Evolutionary conservation across 2,888 invertebrate species (phyloP).

Genomic region (Archips xylosteana): DNA sequence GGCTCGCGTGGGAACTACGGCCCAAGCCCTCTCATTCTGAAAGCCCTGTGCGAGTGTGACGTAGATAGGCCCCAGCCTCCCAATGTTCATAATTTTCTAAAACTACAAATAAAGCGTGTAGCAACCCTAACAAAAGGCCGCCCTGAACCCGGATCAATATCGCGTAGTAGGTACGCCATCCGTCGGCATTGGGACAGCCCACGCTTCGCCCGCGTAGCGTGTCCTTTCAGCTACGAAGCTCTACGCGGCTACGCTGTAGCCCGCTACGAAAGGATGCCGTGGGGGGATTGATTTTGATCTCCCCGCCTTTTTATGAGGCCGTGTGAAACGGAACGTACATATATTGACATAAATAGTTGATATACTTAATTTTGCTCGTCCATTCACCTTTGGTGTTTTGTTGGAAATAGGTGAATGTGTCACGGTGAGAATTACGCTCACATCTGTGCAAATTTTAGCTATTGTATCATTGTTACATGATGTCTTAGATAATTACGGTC

Average conservation of each 20-base stretch:
- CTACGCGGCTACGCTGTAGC: constrained; percentile 29
- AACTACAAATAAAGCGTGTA: background rate
- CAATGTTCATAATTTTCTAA: background rate
- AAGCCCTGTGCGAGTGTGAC: too few relatives aligned
- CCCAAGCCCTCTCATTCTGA: too few relatives aligned
- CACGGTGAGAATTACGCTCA: background rate
- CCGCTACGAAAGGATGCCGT: constrained; percentile 19
- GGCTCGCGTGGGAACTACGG: too few relatives aligned
- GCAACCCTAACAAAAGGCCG: constrained; percentile 11
- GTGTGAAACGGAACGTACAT: background rate
- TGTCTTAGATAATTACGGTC: background rate
- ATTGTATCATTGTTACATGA: background rate
- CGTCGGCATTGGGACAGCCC: constrained; percentile 49
- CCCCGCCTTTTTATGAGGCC: constrained; percentile 16
- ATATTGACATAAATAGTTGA: background rate
- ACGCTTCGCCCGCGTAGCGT: constrained; percentile 24
- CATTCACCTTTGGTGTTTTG: background rate
- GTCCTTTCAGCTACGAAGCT: constrained; percentile 15
- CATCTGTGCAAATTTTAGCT: background rate
- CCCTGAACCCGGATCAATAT: constrained; percentile 16
- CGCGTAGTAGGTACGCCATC: constrained; percentile 32
- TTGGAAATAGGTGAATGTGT: background rate
- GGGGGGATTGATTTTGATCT: constrained; percentile 23
- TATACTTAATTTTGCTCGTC: background rate
- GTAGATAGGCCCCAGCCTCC: too few relatives aligned